These are phyloP conservation scores for Nasonia longicornis DNA, from an alignment of 1,140 invertebrate genomes.

Conservation along the genomic window DNA sequence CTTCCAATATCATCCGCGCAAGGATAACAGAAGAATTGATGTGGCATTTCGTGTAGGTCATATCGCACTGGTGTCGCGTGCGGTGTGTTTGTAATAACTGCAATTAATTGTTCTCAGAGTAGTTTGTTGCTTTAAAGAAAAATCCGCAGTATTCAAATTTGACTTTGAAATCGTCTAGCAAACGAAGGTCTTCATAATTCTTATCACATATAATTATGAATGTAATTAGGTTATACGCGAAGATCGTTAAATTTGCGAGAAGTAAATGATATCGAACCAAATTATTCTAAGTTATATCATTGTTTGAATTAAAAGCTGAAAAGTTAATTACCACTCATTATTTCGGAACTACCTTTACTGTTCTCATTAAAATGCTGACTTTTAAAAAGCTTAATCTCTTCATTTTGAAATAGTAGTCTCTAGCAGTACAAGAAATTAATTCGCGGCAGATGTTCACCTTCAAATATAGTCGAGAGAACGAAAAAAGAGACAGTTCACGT, in stretches of 20 bases:
- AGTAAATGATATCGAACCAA: not conserved
- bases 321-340: no score
- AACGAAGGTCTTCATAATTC: not conserved
- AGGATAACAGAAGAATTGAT: slow-evolving; percentile 24
- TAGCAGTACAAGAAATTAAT: not conserved
- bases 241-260: not conserved
- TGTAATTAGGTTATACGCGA: not conserved
- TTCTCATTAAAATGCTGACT: not conserved
- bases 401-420: not conserved
- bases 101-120: no score
- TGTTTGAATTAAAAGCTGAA: not conserved
- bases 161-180: not conserved
- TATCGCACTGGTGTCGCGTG: not conserved
- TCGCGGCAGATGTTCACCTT: not conserved
- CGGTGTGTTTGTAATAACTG: no score
- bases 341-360: not conserved
- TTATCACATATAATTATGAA: not conserved
- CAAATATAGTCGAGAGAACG: not conserved
- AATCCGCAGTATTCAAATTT: not conserved
- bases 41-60: not conserved
- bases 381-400: not conserved
- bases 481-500: not conserved
- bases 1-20: not conserved
- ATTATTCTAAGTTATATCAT: not conserved
- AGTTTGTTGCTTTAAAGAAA: not conserved